phyloP scores from a whole-genome alignment of 1,140 invertebrate species.

The Arion vulgaris region DNA sequence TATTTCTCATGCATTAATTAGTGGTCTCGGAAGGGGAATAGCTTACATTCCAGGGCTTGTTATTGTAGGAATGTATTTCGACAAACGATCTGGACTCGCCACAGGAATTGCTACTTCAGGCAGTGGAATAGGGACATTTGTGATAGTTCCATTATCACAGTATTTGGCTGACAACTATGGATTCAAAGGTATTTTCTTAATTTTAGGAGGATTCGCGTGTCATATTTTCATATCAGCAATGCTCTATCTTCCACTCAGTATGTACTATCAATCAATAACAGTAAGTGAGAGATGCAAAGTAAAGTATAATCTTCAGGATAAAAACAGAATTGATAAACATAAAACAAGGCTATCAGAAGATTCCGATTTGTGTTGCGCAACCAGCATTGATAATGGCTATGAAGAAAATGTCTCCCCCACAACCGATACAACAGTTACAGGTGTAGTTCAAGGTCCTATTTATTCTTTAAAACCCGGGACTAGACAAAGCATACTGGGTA shows the following conservation, averaged over 20 bases:
- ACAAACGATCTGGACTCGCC: conserved; percentile 58
- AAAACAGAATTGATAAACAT: not conserved
- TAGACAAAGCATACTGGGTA: not conserved
- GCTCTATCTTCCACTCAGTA: conserved; percentile 53
- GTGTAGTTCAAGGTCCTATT: not conserved
- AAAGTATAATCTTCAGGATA: not conserved
- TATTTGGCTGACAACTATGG: conserved; percentile 49
- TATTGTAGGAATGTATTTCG: conserved; percentile 64
- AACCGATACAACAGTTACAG: not conserved
- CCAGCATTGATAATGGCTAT: too few species aligned
- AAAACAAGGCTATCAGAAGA: not conserved
- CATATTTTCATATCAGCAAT: conserved; percentile 45
- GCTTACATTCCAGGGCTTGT: conserved; percentile 54
- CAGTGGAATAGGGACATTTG: conserved; percentile 65
- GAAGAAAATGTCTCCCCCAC: not conserved
- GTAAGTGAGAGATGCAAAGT: not conserved
- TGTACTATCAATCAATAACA: conserved; percentile 39
- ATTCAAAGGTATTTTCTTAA: conserved; percentile 43
- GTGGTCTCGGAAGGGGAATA: conserved; percentile 47
- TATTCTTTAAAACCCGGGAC: not conserved
- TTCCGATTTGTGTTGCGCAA: not conserved
- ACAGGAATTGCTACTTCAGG: conserved; percentile 68
- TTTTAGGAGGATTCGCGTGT: conserved; percentile 41
- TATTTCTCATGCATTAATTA: conserved; percentile 86
- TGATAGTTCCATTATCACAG: conserved; percentile 66